Evolutionary conservation across 1,140 invertebrate genomes (phyloP), one percentile per base, ranked within the genome.

Genomic region (Ceratosolen solmsi): DNA sequence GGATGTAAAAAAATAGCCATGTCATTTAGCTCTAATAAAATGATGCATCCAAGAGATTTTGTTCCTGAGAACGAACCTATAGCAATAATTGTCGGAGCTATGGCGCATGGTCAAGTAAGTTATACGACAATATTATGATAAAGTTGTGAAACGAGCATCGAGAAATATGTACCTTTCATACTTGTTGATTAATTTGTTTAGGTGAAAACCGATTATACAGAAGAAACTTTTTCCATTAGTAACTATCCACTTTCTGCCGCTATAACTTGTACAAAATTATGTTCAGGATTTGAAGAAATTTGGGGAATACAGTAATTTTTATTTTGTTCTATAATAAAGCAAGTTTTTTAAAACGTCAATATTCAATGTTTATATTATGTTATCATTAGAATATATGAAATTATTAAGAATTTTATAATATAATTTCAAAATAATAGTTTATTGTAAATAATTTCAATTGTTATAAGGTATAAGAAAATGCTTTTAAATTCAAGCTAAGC

Each of bases 181-280:
- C 54, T 79, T 38, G n/a, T 68, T 83, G n/a, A 82, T 83, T 86
- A 51, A 60, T 80, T 46, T 81, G 79, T 83, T 85, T 85, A 96
- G 93, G 94, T 99, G 8, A 94, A 96, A 85, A 93, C 95, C 1
- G 97, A 99, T 90, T 99, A 99, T 90, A 94, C 95, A 17, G 98
- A 99, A 92, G 95, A 97, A 79, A 94, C 95, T 0, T 93, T 98
- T 87, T 98, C 98, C 2, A 97, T 99, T 46, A 98, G 97, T 88
- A 97, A 96, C 88, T 99, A 99, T 92, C 99, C 99, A 20, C 91
- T 99, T 22, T 99, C 98, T 76, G 99, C 96, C 41, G 99, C 99
- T 41, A 92, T 99, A 46, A 96, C 98, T 0, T 99, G 98, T 93
- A 95, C 96, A 30, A 99, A 99, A 93, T 89, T 99, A n/a, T 99